phyloP scores from a whole-genome alignment of 1,140 invertebrate species.

The Drosophila teissieri region DNA sequence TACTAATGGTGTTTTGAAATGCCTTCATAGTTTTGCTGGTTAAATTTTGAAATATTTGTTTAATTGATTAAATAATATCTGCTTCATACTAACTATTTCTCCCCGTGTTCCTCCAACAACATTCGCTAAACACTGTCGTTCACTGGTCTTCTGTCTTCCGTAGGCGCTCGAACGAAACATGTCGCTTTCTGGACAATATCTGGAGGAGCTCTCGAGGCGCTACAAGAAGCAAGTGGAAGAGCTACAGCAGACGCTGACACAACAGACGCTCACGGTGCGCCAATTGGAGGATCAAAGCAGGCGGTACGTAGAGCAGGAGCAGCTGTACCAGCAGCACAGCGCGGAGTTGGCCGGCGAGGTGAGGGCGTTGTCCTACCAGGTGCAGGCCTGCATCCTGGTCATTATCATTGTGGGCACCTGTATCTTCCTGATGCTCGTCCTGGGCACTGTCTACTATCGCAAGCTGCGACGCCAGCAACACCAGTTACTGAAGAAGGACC shows the following conservation, averaged over 20 bases:
- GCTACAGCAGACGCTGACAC: slow-evolving; percentile 94
- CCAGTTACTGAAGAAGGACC: slow-evolving; percentile 51
- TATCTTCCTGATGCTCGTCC: slow-evolving; percentile 70
- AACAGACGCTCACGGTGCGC: slow-evolving; percentile 92
- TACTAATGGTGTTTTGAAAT: too few relatives aligned
- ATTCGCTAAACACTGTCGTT: slow-evolving; percentile 30
- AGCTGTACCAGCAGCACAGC: slow-evolving; percentile 88
- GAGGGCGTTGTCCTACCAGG: slow-evolving; percentile 85
- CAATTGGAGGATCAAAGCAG: slow-evolving; percentile 90
- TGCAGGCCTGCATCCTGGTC: slow-evolving; percentile 74
- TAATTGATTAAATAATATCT: neutral
- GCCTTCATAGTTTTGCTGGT: neutral
- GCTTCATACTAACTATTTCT: neutral
- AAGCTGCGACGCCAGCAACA: slow-evolving; percentile 62
- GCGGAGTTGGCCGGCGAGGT: slow-evolving; percentile 87
- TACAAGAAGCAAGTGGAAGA: slow-evolving; percentile 99
- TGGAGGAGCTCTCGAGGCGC: slow-evolving; percentile 96
- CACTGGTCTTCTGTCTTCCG: slow-evolving; percentile 64
- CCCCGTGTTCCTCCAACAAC: slow-evolving; percentile 10
- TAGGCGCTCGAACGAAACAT: slow-evolving; percentile 97
- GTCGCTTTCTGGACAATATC: slow-evolving; percentile 96
- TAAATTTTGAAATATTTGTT: too few relatives aligned
- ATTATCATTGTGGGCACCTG: slow-evolving; percentile 76
- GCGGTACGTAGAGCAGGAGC: slow-evolving; percentile 89
- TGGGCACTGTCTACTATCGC: slow-evolving; percentile 75